These are phyloP conservation scores for Agonopterix subpropinquella DNA, from an alignment of 2,888 invertebrate species.

Conservation along the genomic window DNA sequence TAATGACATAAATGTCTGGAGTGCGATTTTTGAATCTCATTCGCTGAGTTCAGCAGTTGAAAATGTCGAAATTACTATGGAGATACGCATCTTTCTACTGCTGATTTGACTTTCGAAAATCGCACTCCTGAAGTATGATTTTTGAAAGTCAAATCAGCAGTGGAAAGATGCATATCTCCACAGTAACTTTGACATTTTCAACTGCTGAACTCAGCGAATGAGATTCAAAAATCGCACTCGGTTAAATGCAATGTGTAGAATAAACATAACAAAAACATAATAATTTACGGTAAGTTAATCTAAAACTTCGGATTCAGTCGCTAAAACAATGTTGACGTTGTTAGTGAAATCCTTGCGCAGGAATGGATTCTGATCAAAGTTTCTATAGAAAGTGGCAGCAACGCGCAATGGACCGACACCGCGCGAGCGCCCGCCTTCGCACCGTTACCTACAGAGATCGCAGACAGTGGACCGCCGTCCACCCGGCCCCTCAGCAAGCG, in stretches of 20 bases:
- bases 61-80: too few species aligned
- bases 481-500: conserved; percentile 44
- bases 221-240: too few species aligned
- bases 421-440: conserved; percentile 31
- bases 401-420: conserved; percentile 47
- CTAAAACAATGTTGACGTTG: not conserved
- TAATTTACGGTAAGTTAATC: not conserved
- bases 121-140: too few species aligned
- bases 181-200: too few species aligned
- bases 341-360: not conserved
- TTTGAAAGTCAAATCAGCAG: too few species aligned
- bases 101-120: too few species aligned
- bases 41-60: too few species aligned
- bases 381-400: conserved; percentile 21
- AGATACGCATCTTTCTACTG: too few species aligned
- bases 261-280: not conserved
- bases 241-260: not conserved
- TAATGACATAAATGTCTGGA: not conserved
- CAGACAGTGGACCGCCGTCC: conserved; percentile 55
- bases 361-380: conserved; percentile 15
- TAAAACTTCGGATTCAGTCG: too few species aligned
- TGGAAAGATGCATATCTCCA: too few species aligned
- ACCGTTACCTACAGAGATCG: conserved; percentile 69
- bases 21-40: too few species aligned
- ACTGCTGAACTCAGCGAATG: too few species aligned